Evolutionary conservation across 2,113 vertebrate species (phyloP).

Genomic region (Elaphurus davidianus): DNA sequence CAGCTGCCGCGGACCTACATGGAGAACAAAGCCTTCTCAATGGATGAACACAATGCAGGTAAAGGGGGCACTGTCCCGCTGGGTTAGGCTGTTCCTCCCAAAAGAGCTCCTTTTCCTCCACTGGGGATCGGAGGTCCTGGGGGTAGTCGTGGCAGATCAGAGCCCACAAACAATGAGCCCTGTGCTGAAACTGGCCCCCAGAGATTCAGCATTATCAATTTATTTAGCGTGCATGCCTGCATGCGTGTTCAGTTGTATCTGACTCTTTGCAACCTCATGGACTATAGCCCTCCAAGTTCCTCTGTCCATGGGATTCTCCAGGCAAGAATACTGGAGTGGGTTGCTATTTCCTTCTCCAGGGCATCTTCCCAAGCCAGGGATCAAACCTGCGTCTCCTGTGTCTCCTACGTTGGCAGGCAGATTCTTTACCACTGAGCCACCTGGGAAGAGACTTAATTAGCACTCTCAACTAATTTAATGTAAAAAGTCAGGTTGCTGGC

Average conservation of each 20-base stretch:
- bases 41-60: conserved; percentile 96
- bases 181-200: background rate
- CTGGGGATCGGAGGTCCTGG: fast-evolving
- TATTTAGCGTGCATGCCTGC: background rate
- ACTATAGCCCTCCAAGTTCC: background rate
- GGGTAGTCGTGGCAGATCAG: background rate
- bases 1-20: conserved; percentile 95
- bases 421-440: background rate
- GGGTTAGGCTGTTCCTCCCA: fast-evolving
- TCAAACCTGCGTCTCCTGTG: background rate
- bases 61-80: background rate
- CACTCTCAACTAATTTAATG: background rate
- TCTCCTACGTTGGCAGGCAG: background rate
- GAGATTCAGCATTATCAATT: background rate
- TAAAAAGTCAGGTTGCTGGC: background rate
- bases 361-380: background rate
- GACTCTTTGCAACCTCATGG: background rate
- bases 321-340: background rate
- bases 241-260: background rate
- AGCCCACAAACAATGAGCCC: background rate
- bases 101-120: background rate
- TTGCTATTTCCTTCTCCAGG: background rate
- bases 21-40: conserved; percentile 96
- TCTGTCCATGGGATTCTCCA: background rate
- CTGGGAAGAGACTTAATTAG: background rate